These are phyloP conservation scores for Lanius ludovicianus DNA, from an alignment of 2,113 vertebrate species.

Conservation along the genomic window DNA sequence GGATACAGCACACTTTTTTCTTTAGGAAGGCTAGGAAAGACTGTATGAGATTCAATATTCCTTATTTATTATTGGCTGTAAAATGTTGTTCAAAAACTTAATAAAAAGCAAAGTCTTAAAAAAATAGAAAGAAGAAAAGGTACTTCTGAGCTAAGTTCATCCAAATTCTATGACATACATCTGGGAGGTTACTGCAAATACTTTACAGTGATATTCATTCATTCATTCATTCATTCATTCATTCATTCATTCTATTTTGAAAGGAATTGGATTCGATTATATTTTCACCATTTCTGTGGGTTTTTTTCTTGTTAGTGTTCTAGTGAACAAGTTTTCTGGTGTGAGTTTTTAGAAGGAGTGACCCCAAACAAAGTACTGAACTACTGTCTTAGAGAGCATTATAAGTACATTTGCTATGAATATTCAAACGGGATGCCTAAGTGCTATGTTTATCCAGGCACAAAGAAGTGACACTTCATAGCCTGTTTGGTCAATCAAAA, in stretches of 20 bases:
- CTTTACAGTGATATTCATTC: neutral
- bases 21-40: neutral
- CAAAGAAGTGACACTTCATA: neutral
- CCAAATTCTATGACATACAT: neutral
- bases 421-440: neutral
- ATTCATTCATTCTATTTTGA: neutral
- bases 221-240: neutral
- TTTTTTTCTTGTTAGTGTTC: neutral
- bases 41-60: neutral
- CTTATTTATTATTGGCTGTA: constrained; percentile 27
- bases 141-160: neutral
- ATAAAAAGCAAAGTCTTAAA: neutral
- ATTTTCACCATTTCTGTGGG: neutral
- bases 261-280: neutral
- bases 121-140: neutral
- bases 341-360: neutral
- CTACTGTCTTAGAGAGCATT: neutral
- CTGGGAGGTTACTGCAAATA: neutral
- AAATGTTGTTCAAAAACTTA: constrained; percentile 28
- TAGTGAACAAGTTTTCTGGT: neutral
- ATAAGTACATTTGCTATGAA: neutral
- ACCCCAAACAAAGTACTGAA: neutral
- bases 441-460: neutral
- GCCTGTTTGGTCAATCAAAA: neutral
- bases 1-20: neutral